These are phyloP conservation scores for Ciconia nigra DNA, from an alignment of 2,797 vertebrate genomes.

Conservation along the genomic window DNA sequence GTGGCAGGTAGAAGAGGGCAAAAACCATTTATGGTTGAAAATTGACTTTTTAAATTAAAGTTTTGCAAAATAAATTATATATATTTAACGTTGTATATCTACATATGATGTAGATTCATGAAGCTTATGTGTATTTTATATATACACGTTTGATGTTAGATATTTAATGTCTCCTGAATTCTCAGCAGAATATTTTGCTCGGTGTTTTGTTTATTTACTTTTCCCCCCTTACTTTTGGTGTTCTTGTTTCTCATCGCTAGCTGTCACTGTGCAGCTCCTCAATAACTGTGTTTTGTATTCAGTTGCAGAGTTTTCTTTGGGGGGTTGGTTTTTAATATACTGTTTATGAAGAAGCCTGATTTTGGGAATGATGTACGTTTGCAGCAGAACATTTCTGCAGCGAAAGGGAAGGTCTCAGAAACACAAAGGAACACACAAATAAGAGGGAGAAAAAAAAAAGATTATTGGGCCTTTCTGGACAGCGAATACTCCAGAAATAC, in stretches of 20 bases:
- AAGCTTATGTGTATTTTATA: conserved; percentile 2
- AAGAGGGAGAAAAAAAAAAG: accelerated
- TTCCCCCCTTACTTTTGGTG: background rate
- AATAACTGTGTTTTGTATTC: background rate
- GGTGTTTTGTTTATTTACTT: background rate
- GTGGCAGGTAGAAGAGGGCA: background rate
- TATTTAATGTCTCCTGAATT: background rate
- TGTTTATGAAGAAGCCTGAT: conserved; percentile 5
- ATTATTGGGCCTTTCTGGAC: background rate
- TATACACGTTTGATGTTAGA: background rate
- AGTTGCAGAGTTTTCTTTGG: conserved; percentile 31
- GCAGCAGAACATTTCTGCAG: background rate
- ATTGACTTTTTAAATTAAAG: background rate
- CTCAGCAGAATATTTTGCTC: background rate
- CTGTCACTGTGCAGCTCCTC: conserved; percentile 22
- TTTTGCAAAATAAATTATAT: background rate
- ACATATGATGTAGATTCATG: background rate
- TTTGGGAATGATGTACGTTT: background rate
- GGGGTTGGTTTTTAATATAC: conserved; percentile 60
- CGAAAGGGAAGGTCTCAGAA: background rate
- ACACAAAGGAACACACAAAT: background rate
- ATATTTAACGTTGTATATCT: background rate
- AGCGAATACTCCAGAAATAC: background rate
- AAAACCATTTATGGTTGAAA: background rate
- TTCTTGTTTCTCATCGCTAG: background rate